Conservation (phyloP, 2,888 invertebrate species). For the Drosophila lacicola region DNA sequence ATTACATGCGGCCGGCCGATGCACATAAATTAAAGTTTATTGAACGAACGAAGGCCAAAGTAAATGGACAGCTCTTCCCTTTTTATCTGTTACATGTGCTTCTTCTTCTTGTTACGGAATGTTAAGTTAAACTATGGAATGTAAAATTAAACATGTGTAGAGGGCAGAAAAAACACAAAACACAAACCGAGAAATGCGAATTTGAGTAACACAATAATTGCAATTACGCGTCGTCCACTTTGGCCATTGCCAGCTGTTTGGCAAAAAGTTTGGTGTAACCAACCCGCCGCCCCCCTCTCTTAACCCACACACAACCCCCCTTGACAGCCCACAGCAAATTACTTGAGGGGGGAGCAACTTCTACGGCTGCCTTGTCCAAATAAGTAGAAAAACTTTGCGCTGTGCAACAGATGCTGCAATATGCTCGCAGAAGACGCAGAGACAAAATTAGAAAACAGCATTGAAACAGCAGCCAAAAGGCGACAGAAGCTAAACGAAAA, state of each 20-base stretch:
- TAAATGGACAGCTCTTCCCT: slow-evolving; percentile 3
- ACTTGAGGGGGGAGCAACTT: slow-evolving; percentile 59
- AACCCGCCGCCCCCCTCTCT: background rate
- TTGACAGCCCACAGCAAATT: slow-evolving; percentile 48
- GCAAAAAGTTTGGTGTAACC: slow-evolving; percentile 17
- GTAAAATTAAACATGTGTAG: slow-evolving; percentile 1
- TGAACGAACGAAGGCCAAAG: slow-evolving; percentile 39
- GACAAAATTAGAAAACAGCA: slow-evolving; percentile 59
- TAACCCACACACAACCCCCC: background rate
- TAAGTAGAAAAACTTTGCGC: slow-evolving; percentile 50
- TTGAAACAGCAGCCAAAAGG: slow-evolving; percentile 28
- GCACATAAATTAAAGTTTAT: slow-evolving; percentile 70
- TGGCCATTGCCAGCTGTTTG: slow-evolving; percentile 46
- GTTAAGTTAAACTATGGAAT: slow-evolving; percentile 16
- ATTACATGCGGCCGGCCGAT: slow-evolving; percentile 57
- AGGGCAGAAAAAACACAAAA: background rate
- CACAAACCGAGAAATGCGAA: slow-evolving; percentile 46
- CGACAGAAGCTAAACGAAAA: slow-evolving; percentile 4
- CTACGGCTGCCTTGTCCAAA: slow-evolving; percentile 44
- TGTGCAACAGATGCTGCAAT: slow-evolving; percentile 78
- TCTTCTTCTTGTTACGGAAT: background rate
- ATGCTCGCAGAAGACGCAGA: slow-evolving; percentile 52
- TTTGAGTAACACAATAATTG: slow-evolving; percentile 74
- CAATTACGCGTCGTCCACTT: slow-evolving; percentile 68
- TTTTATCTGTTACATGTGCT: background rate